A percentile compares a stretch with the other conserved stretches of the same genome.
phyloP scores from a whole-genome alignment of 2,888 invertebrate species.

The Agrypnus murinus region DNA sequence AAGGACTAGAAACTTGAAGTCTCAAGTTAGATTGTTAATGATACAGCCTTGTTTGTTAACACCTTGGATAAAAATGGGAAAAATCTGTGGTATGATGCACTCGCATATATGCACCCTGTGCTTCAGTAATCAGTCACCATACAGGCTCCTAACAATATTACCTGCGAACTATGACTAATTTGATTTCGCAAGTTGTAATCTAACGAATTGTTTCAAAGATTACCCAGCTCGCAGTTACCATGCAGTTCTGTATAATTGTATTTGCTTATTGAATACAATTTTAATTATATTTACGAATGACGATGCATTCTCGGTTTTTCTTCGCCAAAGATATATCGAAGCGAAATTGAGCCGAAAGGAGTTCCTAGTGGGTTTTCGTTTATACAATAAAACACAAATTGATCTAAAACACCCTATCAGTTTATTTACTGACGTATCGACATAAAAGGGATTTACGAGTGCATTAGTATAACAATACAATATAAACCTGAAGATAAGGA shows the following conservation, averaged over 20 bases:
- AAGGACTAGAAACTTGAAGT: too few species aligned
- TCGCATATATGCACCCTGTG: constrained; percentile 32
- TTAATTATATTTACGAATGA: neutral
- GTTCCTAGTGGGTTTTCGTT: constrained; percentile 8
- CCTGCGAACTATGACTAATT: constrained; percentile 36
- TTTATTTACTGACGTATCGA: constrained; percentile 42
- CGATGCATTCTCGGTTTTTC: neutral
- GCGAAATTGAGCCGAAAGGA: neutral
- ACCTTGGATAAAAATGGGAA: constrained; percentile 10
- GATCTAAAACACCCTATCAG: constrained; percentile 42
- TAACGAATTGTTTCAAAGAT: constrained; percentile 19
- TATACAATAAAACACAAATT: constrained; percentile 41
- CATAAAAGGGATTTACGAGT: constrained; percentile 45
- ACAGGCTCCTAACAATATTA: constrained; percentile 41
- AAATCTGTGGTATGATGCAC: constrained; percentile 9
- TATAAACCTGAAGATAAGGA: constrained; percentile 50
- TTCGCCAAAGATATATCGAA: neutral
- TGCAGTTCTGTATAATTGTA: neutral
- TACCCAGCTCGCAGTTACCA: neutral
- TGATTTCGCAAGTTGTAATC: constrained; percentile 28
- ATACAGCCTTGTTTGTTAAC: neutral
- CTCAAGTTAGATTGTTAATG: too few species aligned
- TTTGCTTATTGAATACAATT: neutral
- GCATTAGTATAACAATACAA: constrained; percentile 50
- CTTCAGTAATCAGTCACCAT: constrained; percentile 36